Evolutionary conservation across 2,113 vertebrate genomes (phyloP).

Genomic region (Etheostoma cragini): DNA sequence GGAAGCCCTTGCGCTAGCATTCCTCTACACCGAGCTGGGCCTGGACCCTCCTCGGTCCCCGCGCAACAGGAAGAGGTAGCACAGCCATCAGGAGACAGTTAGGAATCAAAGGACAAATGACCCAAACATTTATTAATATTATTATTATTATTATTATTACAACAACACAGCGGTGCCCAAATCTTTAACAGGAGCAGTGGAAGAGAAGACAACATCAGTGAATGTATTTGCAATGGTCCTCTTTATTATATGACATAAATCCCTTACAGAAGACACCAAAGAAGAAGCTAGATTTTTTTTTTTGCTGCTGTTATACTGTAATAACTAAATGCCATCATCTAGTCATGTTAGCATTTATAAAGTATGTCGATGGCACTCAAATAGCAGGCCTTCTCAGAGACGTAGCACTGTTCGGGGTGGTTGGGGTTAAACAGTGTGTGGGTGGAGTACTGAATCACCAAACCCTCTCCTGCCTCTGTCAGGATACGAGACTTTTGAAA

Average conservation of each 20-base stretch:
- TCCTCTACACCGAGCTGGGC: constrained; percentile 89
- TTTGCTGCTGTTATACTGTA: background rate
- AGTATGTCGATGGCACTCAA: constrained; percentile 86
- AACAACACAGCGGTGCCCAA: background rate
- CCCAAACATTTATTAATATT: background rate
- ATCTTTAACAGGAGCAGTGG: background rate
- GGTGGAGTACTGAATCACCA: constrained; percentile 88
- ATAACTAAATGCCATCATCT: background rate
- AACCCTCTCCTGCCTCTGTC: constrained; percentile 88
- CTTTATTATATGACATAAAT: constrained; percentile 25
- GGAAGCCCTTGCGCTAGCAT: constrained; percentile 90
- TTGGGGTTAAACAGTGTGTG: constrained; percentile 79
- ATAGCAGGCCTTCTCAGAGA: constrained; percentile 94
- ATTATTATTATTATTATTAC: no score
- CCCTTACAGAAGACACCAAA: background rate
- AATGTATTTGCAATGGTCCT: background rate
- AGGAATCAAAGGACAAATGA: background rate
- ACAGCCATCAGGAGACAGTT: background rate
- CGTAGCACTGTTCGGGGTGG: constrained; percentile 85
- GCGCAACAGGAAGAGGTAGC: constrained; percentile 55
- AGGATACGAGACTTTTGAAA: constrained; percentile 76
- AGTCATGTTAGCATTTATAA: constrained; percentile 80
- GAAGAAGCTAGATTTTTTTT: background rate
- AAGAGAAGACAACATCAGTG: constrained; percentile 10
- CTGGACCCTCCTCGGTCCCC: constrained; percentile 69